These are phyloP conservation scores for Dicyrtomina minuta DNA, from an alignment of 2,888 invertebrate genomes.

Conservation along the genomic window DNA sequence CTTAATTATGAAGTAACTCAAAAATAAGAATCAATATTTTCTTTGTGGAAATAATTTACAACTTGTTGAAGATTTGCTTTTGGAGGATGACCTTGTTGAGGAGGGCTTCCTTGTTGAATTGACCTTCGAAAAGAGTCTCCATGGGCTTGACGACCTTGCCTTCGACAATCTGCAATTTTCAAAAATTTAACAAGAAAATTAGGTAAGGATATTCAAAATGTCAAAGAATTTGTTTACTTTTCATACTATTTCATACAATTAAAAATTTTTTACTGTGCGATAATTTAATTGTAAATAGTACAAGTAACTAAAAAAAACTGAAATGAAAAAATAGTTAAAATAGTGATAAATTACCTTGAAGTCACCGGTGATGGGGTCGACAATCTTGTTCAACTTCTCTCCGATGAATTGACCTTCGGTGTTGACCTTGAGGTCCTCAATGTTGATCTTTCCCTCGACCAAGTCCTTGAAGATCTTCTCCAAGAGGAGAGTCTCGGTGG, in stretches of 20 bases:
- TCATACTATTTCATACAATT: no score
- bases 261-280: no score
- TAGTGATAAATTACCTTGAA: conserved; percentile 18
- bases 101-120: conserved; percentile 20
- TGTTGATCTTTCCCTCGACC: neutral
- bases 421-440: conserved; percentile 6
- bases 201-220: no score
- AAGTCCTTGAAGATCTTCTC: conserved; percentile 22
- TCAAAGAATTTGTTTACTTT: no score
- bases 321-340: no score
- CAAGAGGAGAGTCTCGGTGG: neutral
- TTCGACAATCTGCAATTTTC: conserved; percentile 13
- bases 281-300: no score
- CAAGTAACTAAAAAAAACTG: no score
- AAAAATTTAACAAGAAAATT: neutral
- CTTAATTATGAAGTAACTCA: no score
- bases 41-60: no score
- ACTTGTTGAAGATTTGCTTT: conserved; percentile 21
- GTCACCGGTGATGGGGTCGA: conserved; percentile 29
- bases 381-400: conserved; percentile 13
- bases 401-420: neutral
- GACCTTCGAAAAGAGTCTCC: conserved; percentile 10
- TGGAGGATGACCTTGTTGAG: conserved; percentile 15
- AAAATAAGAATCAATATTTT: no score
- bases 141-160: conserved; percentile 24